Evolutionary conservation across 1,140 invertebrate genomes (phyloP).

Genomic region (Trinorchestia longiramus): DNA sequence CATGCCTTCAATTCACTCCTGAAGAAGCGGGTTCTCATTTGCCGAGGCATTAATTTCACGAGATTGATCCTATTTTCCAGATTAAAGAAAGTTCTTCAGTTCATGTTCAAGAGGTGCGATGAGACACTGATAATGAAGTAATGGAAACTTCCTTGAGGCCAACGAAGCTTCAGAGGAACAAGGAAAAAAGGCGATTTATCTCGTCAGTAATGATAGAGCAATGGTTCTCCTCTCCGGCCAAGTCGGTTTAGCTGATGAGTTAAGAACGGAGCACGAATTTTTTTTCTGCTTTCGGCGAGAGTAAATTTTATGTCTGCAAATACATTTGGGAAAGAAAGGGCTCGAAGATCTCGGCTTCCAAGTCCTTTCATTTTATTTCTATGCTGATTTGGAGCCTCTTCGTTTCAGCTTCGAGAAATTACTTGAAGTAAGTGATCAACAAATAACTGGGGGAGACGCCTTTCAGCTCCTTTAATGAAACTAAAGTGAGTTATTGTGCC

Average conservation of each 20-base stretch:
- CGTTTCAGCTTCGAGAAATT: background rate
- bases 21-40: background rate
- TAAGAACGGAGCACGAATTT: background rate
- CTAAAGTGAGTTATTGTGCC: background rate
- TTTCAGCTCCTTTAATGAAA: background rate
- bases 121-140: conserved; percentile 13
- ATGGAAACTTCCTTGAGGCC: background rate
- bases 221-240: background rate
- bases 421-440: background rate
- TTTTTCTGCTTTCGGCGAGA: background rate
- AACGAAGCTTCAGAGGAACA: background rate
- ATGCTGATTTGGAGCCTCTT: background rate
- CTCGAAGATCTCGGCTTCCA: background rate
- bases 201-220: background rate
- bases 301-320: background rate
- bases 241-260: background rate
- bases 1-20: background rate
- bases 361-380: background rate
- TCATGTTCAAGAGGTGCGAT: background rate
- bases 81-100: conserved; percentile 39
- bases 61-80: conserved; percentile 46
- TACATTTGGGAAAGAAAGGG: background rate
- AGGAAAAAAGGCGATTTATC: background rate
- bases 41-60: conserved; percentile 30
- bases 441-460: background rate